phyloP scores from a whole-genome alignment of 2,797 vertebrate genomes.

The Esox masquinongy region DNA sequence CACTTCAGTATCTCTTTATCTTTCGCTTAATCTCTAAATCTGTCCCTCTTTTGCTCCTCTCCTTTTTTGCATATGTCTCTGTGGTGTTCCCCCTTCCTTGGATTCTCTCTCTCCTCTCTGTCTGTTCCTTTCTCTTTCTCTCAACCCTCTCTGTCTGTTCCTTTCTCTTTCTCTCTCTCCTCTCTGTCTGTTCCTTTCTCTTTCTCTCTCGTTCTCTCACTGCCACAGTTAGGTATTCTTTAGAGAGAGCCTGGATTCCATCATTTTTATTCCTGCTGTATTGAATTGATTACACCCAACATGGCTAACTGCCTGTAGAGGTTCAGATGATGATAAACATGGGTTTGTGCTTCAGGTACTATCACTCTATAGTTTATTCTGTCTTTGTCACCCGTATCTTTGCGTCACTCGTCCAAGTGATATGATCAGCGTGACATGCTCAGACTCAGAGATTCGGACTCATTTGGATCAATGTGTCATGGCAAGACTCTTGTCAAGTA shows the following conservation, averaged over 20 bases:
- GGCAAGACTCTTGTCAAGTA: neutral
- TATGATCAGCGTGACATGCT: neutral
- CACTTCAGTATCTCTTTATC: constrained; percentile 9
- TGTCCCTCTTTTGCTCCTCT: constrained; percentile 6
- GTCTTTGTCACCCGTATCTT: neutral
- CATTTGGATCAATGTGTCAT: neutral
- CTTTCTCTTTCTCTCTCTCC: neutral
- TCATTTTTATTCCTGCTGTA: constrained; percentile 9
- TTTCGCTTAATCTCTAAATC: constrained; percentile 9
- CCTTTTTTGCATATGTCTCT: neutral
- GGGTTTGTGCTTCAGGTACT: neutral
- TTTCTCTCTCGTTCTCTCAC: neutral
- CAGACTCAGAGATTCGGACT: neutral
- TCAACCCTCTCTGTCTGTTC: neutral
- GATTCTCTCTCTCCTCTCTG: neutral
- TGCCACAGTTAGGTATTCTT: constrained; percentile 11
- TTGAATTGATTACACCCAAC: neutral
- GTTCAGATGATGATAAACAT: neutral
- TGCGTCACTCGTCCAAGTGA: neutral
- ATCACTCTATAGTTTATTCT: neutral
- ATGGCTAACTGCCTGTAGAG: neutral
- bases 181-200: neutral
- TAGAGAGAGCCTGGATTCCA: constrained; percentile 3
- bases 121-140: neutral
- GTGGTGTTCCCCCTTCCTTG: neutral